Percentiles rank a stretch among this genome's conserved stretches.
These are phyloP conservation scores for Parascotia fuliginaria DNA, from an alignment of 2,888 invertebrate genomes.

Conservation along the genomic window DNA sequence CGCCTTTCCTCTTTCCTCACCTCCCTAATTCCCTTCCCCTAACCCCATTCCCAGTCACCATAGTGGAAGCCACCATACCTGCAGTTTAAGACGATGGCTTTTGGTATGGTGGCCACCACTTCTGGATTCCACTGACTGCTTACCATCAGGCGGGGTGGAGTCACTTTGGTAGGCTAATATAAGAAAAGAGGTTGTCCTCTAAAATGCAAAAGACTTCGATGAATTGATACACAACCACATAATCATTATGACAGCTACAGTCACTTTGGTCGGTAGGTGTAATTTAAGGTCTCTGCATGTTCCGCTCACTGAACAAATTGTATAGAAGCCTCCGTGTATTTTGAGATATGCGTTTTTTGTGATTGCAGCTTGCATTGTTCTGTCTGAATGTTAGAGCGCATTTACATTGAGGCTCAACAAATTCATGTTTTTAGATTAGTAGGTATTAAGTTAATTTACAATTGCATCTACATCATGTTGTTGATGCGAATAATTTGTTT, in stretches of 20 bases:
- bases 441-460: too few relatives aligned
- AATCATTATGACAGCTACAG: constrained; percentile 42
- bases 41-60: too few relatives aligned
- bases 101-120: too few relatives aligned
- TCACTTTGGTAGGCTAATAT: too few relatives aligned
- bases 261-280: constrained; percentile 50
- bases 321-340: constrained; percentile 56
- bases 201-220: background rate
- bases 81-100: too few relatives aligned
- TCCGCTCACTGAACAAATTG: constrained; percentile 58
- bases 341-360: constrained; percentile 58
- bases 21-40: too few relatives aligned
- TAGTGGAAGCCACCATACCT: too few relatives aligned
- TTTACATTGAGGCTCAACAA: constrained; percentile 38
- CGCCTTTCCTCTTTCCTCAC: too few relatives aligned
- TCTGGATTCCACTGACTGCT: too few relatives aligned
- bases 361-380: constrained; percentile 75
- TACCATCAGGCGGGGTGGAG: too few relatives aligned
- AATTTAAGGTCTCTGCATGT: constrained; percentile 43
- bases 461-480: too few relatives aligned
- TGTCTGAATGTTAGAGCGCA: constrained; percentile 50
- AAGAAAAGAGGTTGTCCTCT: background rate
- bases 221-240: constrained; percentile 17
- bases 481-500: too few relatives aligned
- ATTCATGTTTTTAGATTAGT: background rate